Evolutionary conservation across 2,113 vertebrate genomes (phyloP), one percentile per base, ranked within the genome.

Genomic region (Lampris megalopsis): DNA sequence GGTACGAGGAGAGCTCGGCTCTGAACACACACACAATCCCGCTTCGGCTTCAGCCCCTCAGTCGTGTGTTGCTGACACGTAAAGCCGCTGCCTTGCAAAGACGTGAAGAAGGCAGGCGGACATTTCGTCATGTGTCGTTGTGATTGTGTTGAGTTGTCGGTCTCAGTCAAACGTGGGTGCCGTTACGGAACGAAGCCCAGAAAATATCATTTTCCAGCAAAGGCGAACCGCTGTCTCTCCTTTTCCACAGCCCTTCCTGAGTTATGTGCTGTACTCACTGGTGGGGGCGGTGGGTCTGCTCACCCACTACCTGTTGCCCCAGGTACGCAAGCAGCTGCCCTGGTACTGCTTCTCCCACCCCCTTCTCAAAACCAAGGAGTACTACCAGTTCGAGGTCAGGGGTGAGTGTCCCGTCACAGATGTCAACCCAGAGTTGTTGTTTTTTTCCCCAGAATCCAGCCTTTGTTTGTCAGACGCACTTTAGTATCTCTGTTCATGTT

Each of bases 271-370:
- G 65, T 99, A 99, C 49, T 92, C 95, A 1, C 88, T 99, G 90
- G 92, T 99, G 72, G 97, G 96, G 83, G 92, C 93, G 0, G 95
- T 99, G 81, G 97, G 97, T 2, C 89, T 99, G 75, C 91, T 98
- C 79, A 97, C 96, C 59, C 97, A 99, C 93, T 99, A 99, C 65
- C 93, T 99, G 86, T 93, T 99, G 91, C 98, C 98, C 83, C 97
- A 99, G 80, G 92, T 99, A 50, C 95, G 97, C 61, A 99, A 99
- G 84, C 98, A 99, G 92, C 94, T 98, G 60, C 98, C 98, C 1
- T 99, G 98, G 97, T 96, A 96, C 88, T 99, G 97, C 88, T 99
- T 98, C 94, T 98, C 98, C 47, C 97, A 98, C 68, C 97, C 98
- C 0, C 93, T 99, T 89, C 95, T 99, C 90, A 99, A 97, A 95